Conservation (phyloP, 2,113 vertebrate species). For the Sisor rabdophorus region DNA sequence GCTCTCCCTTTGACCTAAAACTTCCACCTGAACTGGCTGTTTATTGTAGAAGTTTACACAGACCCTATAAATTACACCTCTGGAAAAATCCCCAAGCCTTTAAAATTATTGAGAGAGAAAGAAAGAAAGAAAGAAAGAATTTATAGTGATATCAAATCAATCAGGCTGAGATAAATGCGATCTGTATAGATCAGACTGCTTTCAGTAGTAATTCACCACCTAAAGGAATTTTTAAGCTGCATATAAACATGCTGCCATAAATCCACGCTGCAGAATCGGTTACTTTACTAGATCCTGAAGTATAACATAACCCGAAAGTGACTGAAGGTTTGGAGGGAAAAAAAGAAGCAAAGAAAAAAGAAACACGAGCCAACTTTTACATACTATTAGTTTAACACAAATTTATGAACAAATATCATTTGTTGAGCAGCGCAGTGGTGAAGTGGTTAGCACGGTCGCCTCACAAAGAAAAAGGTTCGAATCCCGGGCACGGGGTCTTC, state of each 20-base stretch:
- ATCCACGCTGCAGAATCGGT: conserved; percentile 31
- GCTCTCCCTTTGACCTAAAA: not conserved
- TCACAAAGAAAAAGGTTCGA: too few species aligned
- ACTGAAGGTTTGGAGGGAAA: not conserved
- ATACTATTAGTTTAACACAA: too few species aligned
- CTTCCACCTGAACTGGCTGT: not conserved
- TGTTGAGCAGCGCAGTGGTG: too few species aligned
- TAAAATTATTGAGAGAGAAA: too few species aligned
- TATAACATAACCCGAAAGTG: not conserved
- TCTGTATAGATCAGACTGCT: not conserved
- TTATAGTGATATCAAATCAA: not conserved
- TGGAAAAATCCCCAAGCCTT: conserved; percentile 14
- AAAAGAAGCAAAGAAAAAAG: not conserved
- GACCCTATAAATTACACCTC: conserved; percentile 31
- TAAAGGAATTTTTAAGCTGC: conserved; percentile 13
- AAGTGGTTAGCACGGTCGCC: too few species aligned
- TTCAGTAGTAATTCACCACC: conserved; percentile 37
- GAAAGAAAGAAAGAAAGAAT: too few species aligned
- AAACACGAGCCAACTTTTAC: too few species aligned
- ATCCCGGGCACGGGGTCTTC: too few species aligned
- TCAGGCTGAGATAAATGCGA: not conserved
- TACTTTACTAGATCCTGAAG: conserved; percentile 15
- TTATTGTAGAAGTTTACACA: not conserved
- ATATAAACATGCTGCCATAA: conserved; percentile 40
- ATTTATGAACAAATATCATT: not conserved